Conservation (phyloP, 2,888 invertebrate genomes). For the Hyalella azteca region DNA sequence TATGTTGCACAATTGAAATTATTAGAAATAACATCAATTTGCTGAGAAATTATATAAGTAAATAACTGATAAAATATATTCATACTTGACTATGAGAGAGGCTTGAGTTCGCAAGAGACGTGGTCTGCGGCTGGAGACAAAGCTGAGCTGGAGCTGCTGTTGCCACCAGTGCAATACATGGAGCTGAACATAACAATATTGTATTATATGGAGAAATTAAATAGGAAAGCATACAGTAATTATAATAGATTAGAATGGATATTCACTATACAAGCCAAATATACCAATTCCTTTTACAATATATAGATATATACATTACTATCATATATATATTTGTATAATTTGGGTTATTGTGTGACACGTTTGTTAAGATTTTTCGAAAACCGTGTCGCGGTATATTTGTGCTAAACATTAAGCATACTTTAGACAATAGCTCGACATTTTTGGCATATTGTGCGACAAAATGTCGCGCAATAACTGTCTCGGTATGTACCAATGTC, state of each 20-base stretch:
- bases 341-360: too few relatives aligned
- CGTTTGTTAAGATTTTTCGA: too few relatives aligned
- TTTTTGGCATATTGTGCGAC: too few relatives aligned
- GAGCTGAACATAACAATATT: background rate
- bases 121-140: background rate
- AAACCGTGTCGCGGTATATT: too few relatives aligned
- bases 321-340: background rate
- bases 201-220: too few relatives aligned
- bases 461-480: too few relatives aligned
- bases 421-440: too few relatives aligned
- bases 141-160: conserved; percentile 6
- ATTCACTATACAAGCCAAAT: background rate
- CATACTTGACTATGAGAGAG: background rate
- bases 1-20: too few relatives aligned
- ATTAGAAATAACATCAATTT: too few relatives aligned
- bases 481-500: too few relatives aligned
- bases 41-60: background rate
- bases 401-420: too few relatives aligned
- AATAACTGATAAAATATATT: background rate
- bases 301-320: background rate
- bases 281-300: background rate
- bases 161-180: conserved; percentile 8
- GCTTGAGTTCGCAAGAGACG: background rate
- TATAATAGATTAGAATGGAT: background rate
- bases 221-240: too few relatives aligned